Evolutionary conservation across 2,888 invertebrate species (phyloP).

Genomic region (Pseudococcus viburni): DNA sequence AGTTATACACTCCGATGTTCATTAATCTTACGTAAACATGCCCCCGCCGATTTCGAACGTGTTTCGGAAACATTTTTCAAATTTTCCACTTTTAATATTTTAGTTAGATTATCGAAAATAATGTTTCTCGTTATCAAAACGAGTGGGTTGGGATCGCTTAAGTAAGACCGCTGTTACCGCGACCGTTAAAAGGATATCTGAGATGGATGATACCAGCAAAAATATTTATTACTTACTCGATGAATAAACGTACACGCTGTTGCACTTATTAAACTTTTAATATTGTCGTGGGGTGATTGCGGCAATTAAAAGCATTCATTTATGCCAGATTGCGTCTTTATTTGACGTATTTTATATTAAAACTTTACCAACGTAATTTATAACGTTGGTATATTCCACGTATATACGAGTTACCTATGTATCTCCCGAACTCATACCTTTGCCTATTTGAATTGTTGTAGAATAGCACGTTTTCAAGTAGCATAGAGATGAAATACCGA

Average conservation of each 20-base stretch:
- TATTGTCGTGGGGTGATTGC: conserved; percentile 30
- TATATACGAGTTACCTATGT: neutral
- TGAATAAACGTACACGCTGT: conserved; percentile 8
- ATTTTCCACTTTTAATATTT: neutral
- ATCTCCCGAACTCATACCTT: neutral
- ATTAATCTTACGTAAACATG: neutral
- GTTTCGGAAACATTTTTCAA: neutral
- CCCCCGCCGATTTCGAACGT: neutral
- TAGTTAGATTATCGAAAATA: neutral
- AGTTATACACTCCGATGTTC: neutral
- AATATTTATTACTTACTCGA: conserved; percentile 3
- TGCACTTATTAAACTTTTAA: conserved; percentile 30
- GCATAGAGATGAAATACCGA: neutral
- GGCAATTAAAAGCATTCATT: conserved; percentile 33
- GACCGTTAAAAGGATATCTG: neutral
- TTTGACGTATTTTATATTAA: conserved; percentile 30
- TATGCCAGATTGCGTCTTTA: conserved; percentile 33
- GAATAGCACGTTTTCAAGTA: neutral
- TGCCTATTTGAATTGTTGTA: neutral
- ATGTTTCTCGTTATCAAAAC: no score
- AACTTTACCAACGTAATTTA: conserved; percentile 19
- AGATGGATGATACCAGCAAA: neutral
- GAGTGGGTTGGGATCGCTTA: neutral
- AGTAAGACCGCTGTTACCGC: neutral
- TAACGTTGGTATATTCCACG: neutral